phyloP scores from a whole-genome alignment of 2,888 invertebrate species.

The Andrena bicolor region DNA sequence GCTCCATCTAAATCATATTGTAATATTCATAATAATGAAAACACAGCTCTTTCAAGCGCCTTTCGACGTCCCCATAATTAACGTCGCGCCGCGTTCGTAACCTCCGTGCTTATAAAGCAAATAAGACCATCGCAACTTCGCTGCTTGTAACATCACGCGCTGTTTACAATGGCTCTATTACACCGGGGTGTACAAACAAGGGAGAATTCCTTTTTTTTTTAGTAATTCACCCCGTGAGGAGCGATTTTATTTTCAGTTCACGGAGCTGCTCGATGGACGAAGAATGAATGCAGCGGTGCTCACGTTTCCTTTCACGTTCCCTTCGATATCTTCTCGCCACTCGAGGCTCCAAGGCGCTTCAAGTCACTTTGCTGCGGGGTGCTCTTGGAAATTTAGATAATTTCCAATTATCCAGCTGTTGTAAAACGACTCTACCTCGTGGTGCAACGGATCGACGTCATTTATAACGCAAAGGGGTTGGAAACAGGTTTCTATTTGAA shows the following conservation, averaged over 20 bases:
- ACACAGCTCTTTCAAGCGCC: conserved; percentile 8
- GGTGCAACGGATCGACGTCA: no score
- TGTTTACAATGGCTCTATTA: conserved; percentile 50
- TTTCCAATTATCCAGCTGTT: no score
- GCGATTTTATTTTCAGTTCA: conserved; percentile 24
- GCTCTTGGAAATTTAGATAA: no score
- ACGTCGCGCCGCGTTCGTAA: conserved; percentile 2
- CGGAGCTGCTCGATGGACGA: conserved; percentile 2
- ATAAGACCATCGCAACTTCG: conserved; percentile 41
- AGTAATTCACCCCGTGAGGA: neutral
- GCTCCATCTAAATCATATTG: neutral
- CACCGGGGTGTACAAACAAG: conserved; percentile 34
- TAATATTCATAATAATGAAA: conserved; percentile 32
- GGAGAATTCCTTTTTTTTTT: conserved; percentile 20
- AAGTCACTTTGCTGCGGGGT: no score
- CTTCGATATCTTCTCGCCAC: neutral
- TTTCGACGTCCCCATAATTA: conserved; percentile 46
- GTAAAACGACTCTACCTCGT: no score
- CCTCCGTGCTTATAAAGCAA: conserved; percentile 31
- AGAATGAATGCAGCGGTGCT: conserved; percentile 2
- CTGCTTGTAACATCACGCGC: conserved; percentile 36
- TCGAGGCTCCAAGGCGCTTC: neutral
- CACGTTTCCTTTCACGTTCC: conserved; percentile 2
- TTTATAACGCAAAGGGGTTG: no score
- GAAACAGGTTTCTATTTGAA: no score